Conservation (phyloP, 2,113 vertebrate species). For the Odobenus rosmarus region DNA sequence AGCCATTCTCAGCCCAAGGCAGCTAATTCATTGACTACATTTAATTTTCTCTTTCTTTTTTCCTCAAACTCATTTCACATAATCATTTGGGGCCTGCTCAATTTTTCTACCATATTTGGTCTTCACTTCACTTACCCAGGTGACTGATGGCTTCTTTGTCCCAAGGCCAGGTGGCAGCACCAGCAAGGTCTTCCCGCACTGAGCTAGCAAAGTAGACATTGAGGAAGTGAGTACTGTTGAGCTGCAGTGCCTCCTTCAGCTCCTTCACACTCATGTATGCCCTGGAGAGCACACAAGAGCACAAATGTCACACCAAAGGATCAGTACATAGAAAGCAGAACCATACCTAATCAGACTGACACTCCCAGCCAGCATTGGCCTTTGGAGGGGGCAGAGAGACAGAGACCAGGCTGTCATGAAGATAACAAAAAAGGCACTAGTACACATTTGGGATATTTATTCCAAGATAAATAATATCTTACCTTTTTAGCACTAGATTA, state of each 20-base stretch:
- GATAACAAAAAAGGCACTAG: background rate
- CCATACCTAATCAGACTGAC: background rate
- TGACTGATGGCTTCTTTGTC: constrained; percentile 95
- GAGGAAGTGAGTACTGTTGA: constrained; percentile 93
- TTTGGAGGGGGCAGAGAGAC: background rate
- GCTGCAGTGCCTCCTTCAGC: constrained; percentile 92
- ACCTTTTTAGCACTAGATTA: background rate
- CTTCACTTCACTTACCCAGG: constrained; percentile 86
- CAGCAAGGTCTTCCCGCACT: constrained; percentile 93
- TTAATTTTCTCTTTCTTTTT: background rate
- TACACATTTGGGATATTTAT: background rate
- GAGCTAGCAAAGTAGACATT: constrained; percentile 98
- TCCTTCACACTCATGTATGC: constrained; percentile 98
- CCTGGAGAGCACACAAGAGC: constrained; percentile 79
- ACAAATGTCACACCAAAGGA: background rate
- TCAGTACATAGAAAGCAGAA: no score
- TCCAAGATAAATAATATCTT: background rate
- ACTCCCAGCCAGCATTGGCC: background rate
- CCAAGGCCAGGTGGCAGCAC: constrained; percentile 98
- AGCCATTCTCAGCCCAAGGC: background rate
- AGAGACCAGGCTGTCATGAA: background rate
- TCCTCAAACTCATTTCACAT: background rate
- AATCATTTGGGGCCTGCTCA: background rate
- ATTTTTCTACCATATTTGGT: background rate
- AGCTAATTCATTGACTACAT: background rate